These are phyloP conservation scores for Anthoptus insignis DNA, from an alignment of 2,888 invertebrate genomes.

Conservation along the genomic window DNA sequence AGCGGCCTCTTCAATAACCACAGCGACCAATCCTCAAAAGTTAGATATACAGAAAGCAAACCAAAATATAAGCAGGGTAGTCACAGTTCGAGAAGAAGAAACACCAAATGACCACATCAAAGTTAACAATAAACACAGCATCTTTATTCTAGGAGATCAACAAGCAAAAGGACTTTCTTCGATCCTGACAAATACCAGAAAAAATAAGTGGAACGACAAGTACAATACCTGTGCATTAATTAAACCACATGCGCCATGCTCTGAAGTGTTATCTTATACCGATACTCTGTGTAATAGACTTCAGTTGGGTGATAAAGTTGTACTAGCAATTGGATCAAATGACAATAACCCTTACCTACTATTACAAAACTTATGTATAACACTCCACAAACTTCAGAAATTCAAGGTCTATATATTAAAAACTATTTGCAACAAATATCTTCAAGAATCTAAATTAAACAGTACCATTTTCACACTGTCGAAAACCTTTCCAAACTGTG, in stretches of 20 bases:
- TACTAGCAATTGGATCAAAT: conserved; percentile 16
- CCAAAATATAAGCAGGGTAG: background rate
- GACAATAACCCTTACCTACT: conserved; percentile 7
- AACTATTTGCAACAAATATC: background rate
- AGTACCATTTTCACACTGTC: background rate
- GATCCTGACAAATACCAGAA: background rate
- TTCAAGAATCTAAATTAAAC: conserved; percentile 11
- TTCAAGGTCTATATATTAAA: conserved; percentile 4
- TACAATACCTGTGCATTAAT: conserved; percentile 5
- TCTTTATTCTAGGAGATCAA: conserved; percentile 19
- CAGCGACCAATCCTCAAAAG: background rate
- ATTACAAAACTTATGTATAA: conserved; percentile 1
- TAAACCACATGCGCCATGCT: conserved; percentile 1
- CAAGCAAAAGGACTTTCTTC: conserved; percentile 14
- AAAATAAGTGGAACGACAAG: background rate
- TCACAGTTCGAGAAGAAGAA: background rate
- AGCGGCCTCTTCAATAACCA: background rate
- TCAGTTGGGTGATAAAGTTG: conserved; percentile 2
- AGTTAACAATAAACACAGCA: conserved; percentile 1
- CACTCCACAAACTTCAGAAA: background rate
- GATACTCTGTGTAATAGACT: background rate
- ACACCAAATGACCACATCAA: background rate
- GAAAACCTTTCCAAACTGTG: conserved; percentile 3
- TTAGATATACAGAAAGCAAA: background rate
- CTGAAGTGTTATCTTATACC: conserved; percentile 10